phyloP scores from a whole-genome alignment of 2,888 invertebrate species.

The Drosophila neotestacea region DNA sequence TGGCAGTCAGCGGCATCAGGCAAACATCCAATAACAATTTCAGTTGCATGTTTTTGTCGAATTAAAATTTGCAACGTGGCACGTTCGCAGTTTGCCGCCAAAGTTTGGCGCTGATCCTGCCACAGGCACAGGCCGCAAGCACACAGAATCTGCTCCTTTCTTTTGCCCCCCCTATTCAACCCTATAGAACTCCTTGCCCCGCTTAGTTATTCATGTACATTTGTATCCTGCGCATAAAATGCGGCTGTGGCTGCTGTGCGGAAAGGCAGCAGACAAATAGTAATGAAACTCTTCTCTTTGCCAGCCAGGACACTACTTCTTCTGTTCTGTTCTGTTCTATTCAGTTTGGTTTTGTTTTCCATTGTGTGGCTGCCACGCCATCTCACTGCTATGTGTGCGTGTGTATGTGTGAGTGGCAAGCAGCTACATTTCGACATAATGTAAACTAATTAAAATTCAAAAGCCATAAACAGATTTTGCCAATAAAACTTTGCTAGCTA shows the following conservation, averaged over 20 bases:
- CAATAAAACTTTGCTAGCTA: conserved; percentile 84
- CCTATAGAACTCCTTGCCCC: conserved; percentile 26
- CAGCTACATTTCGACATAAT: conserved; percentile 80
- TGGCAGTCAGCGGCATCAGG: conserved; percentile 38
- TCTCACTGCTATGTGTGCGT: conserved; percentile 16
- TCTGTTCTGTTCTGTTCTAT: conserved; percentile 17
- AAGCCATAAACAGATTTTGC: conserved; percentile 85
- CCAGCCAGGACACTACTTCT: conserved; percentile 70
- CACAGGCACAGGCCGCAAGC: conserved; percentile 47
- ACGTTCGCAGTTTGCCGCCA: conserved; percentile 68
- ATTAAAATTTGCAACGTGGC: conserved; percentile 80
- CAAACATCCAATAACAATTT: conserved; percentile 79
- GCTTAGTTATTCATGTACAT: conserved; percentile 80
- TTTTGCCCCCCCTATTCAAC: background rate
- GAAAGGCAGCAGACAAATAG: conserved; percentile 81
- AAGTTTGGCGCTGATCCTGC: conserved; percentile 69
- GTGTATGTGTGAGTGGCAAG: conserved; percentile 21
- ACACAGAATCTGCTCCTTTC: conserved; percentile 6
- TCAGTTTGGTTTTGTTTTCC: conserved; percentile 13
- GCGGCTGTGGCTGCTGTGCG: conserved; percentile 80
- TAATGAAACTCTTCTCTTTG: conserved; percentile 75
- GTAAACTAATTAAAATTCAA: conserved; percentile 85
- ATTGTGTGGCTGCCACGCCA: conserved; percentile 54
- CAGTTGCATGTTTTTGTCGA: conserved; percentile 72
- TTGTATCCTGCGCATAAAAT: conserved; percentile 82